A percentile compares a stretch with the other conserved stretches of the same genome.
Evolutionary conservation across 2,888 invertebrate genomes (phyloP).

Genomic region (Iphiclides podalirius): DNA sequence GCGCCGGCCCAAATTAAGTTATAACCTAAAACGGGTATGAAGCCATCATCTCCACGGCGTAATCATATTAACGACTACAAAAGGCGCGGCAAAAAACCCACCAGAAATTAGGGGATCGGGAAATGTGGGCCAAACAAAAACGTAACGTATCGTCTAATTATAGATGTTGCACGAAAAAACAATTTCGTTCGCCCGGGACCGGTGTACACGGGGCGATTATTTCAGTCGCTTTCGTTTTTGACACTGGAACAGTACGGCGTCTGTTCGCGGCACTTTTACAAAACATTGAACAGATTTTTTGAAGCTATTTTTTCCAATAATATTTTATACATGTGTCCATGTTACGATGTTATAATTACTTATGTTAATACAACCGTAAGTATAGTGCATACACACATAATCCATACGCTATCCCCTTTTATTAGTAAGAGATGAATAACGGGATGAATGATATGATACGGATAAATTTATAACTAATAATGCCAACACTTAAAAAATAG

Average conservation of each 20-base stretch:
- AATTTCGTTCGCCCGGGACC: constrained; percentile 68
- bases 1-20: constrained; percentile 77
- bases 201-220: constrained; percentile 58
- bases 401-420: no score
- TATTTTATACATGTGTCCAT: no score
- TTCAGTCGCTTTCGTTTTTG: constrained; percentile 11
- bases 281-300: no score
- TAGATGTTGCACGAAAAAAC: constrained; percentile 77
- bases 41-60: constrained; percentile 79
- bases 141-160: constrained; percentile 79
- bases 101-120: constrained; percentile 79
- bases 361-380: no score
- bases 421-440: no score
- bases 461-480: no score
- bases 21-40: constrained; percentile 80
- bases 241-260: no score
- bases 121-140: constrained; percentile 81
- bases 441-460: no score
- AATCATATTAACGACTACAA: constrained; percentile 81
- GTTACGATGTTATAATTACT: no score
- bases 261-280: background rate
- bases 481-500: no score
- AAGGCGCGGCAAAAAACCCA: constrained; percentile 76
- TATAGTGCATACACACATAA: no score
- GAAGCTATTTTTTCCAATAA: no score